Base-by-base conservation (phyloP, 2,888 invertebrate species). In the Cheilosia variabilis region DNA sequence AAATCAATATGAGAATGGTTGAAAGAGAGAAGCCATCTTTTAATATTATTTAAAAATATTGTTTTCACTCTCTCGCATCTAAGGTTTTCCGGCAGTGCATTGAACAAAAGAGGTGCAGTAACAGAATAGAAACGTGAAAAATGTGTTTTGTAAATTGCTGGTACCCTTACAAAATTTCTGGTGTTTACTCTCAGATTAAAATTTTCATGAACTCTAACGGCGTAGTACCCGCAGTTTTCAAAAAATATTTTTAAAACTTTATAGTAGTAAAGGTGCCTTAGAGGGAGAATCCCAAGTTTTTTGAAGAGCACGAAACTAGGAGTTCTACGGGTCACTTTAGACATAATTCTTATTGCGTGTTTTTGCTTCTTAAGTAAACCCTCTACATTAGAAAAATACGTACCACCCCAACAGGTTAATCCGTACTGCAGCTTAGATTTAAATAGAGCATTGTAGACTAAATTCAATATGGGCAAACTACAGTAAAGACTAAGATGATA, bases 51-150 rank as follows among this genome's bases (percentile, higher is more conserved):
- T 22, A 58, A n/a, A 15, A 68, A 57, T 31, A 60, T 31, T 31
- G 63, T 27, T 63, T 55, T 63, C 22, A 45, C 9, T 55, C 63
- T 55, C 55, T 58, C 58, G 15, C 58, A 66, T 34, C 52, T 66
- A 6, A 75, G 50, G 19, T 43, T 19, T 17, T 19, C 17, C 4
- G 65, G 58, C 4, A 75, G 6, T 6, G 17, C 13, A 58, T 73
- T 57, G 34, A 75, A 65, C 5, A 65, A 10, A 7, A 65, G 57
- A 4, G 58, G 50, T 1, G 31, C 52, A 31, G 58, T 60, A 4
- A 58, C 31, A 15, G 7, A 7, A 37, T 58, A 60, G 34, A 76
- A 22, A 2, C 22, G 22, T 22, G 22, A 22, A 1, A 22, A 22
- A 22, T 22, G 22, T 22, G 22, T 22, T 66, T 52, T 52, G 31